Evolutionary conservation across 2,113 vertebrate genomes (phyloP).

Genomic region (Dromiciops gliroides): DNA sequence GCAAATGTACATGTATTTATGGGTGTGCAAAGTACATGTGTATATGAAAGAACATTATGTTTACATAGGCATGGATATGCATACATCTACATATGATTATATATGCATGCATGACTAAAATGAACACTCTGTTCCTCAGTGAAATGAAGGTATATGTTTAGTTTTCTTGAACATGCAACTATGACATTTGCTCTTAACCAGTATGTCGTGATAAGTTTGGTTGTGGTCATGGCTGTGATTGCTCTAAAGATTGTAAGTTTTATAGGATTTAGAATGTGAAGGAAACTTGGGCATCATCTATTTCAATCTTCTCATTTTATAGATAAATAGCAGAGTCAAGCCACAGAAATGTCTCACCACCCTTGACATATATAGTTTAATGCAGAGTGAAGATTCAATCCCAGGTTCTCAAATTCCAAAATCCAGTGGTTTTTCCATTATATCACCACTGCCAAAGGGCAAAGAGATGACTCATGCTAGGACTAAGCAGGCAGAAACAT

Average conservation of each 20-base stretch:
- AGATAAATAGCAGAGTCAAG: neutral
- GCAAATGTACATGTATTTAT: neutral
- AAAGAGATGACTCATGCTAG: neutral
- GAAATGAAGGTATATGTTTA: neutral
- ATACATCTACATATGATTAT: too few relatives aligned
- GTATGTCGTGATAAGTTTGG: neutral
- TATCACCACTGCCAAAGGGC: neutral
- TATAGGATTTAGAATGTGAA: neutral
- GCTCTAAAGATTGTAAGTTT: neutral
- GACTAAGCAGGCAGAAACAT: neutral
- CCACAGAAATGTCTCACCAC: neutral
- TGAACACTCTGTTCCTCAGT: neutral
- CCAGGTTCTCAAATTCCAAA: neutral
- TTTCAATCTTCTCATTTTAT: neutral
- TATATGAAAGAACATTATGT: too few relatives aligned
- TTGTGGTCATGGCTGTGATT: neutral
- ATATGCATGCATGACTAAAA: neutral
- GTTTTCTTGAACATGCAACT: neutral
- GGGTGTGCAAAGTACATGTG: too few relatives aligned
- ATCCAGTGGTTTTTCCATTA: neutral
- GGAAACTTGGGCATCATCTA: neutral
- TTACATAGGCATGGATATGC: too few relatives aligned
- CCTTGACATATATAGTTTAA: neutral
- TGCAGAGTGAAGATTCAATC: neutral
- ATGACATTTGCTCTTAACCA: neutral